Base-by-base conservation (phyloP, 2,797 vertebrate species). In the Glyptemys insculpta region DNA sequence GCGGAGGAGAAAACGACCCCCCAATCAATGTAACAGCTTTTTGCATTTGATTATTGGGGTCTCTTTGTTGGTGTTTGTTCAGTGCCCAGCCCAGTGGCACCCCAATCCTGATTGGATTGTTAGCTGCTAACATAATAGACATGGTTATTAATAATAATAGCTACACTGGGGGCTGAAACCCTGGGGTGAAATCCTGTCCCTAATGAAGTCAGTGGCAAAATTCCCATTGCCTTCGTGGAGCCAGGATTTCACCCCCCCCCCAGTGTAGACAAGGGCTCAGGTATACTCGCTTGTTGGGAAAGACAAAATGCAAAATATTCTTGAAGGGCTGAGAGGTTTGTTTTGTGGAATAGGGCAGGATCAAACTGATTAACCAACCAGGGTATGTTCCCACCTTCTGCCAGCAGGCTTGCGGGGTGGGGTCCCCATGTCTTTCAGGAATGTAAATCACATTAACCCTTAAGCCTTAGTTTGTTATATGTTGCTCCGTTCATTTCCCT, bases 41-140 rank as follows among this genome's bases (percentile, higher is more conserved):
- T 91, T 96, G 93, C 44, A 37, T 92, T 96, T 97, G 86, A 90
- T 96, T 95, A 90, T 91, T 95, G 93, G 41, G 90, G 92, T 79
- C 94, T 97, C 92, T 89, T 95, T 96, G 95, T 97, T 92, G 95
- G 96, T 89, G 96, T 97, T 89, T 95, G 53, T 41, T 97, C 89
- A 95, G 79, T 89, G 59, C 95, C 92, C 96, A 96, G 94, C 95
- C 93, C 86, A 88, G 86, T 92, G 95, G 93, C 72, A 76, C 23
- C 72, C 72, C 6, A 76, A 12, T 76, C 25, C 72, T 91, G 79
- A 84, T 95, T 92, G 94, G 93, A 90, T 86, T 21, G 0, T 97
- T 94, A 93, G 87, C 96, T 94, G 92, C 94, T 96, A 94, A 93
- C 57, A n/a, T 91, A 95, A 95, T 92, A 95, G 95, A 94, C 96